Base-by-base conservation (phyloP, 2,797 vertebrate genomes). In the Buphagus erythrorhynchus region DNA sequence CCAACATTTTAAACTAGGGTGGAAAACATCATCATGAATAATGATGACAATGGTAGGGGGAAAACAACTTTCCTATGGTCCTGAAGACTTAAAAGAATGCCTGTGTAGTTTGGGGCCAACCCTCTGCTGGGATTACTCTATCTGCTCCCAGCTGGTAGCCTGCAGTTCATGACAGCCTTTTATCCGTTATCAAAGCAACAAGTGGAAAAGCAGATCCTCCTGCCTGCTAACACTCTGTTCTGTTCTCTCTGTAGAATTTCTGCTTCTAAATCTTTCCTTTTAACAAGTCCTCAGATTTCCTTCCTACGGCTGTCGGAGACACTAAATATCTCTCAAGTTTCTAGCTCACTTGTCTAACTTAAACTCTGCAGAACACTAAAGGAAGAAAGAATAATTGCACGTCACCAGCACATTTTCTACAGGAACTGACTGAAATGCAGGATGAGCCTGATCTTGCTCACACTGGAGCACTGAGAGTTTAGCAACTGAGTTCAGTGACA, bases 171-270 rank as follows among this genome's bases (percentile, higher is more conserved):
- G 98, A 98, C 98, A 98, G 97, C 97, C 98, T 99, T 99, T 99
- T 98, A 99, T 98, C 98, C 94, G 31, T 96, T 98, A 98, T 98
- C 98, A 99, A 98, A 98, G 98, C 98, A 98, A 98, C 99, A 99
- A 99, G 99, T 99, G 98, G 97, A 99, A 98, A 98, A 98, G 97
- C 98, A 99, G 98, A 98, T 97, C 97, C 97, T 97, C 97, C 71
- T 87, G 96, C 94, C 90, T 68, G 95, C 97, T 93, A 97, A 96
- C 67, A 90, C 96, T 94, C 97, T 97, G 94, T 94, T 91, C 97
- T 88, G 67, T 95, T 97, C 92, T 88, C 97, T 98, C 98, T 97
- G 91, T 85, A 82, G 97, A 98, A 98, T 92, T 73, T 95, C 93
- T 73, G 72, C 97, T 96, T 97, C 97, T 98, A 98, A 99, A 98